These are phyloP conservation scores for Agrochola lota DNA, from an alignment of 2,888 invertebrate species.

Conservation along the genomic window DNA sequence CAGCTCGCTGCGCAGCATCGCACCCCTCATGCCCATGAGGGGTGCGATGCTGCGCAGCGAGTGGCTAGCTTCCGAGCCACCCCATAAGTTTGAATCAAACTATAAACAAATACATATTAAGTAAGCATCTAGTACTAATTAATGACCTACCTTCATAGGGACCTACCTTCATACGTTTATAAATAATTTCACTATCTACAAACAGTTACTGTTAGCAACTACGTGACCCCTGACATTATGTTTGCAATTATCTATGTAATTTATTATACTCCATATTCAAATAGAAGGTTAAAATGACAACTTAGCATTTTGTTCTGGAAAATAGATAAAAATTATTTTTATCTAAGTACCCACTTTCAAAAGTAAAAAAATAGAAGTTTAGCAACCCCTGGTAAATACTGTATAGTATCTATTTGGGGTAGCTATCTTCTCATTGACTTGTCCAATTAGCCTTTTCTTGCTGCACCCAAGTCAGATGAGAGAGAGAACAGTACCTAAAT, in stretches of 20 bases:
- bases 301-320: constrained; percentile 17
- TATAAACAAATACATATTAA: too few relatives aligned
- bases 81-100: too few relatives aligned
- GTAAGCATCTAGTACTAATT: neutral
- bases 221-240: constrained; percentile 48
- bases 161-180: neutral
- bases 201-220: neutral
- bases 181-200: constrained; percentile 24
- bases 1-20: too few relatives aligned
- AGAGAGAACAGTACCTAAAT: neutral
- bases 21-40: too few relatives aligned
- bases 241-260: constrained; percentile 31
- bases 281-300: constrained; percentile 33
- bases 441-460: neutral
- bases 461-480: neutral
- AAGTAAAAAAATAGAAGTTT: neutral
- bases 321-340: neutral
- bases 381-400: neutral
- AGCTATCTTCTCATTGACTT: neutral
- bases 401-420: neutral
- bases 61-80: too few relatives aligned
- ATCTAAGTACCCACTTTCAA: neutral
- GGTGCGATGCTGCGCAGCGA: too few relatives aligned
- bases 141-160: constrained; percentile 4
- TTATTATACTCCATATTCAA: neutral